Percentiles rank a stretch among this genome's conserved stretches.
Conservation (phyloP, 2,113 vertebrate genomes). For the Pleuronectes platessa region DNA sequence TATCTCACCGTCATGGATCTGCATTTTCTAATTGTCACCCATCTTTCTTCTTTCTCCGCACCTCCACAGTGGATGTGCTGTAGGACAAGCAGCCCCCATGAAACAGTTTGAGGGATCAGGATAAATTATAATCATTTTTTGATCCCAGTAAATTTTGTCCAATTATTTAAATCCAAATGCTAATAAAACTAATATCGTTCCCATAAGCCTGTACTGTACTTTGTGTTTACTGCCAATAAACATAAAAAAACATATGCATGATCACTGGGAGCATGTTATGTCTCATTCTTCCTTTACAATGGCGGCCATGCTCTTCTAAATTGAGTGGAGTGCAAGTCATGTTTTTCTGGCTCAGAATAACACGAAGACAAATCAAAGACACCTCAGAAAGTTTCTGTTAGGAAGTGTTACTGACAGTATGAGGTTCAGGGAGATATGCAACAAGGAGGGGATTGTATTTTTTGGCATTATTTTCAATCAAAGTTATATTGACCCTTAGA, state of each 20-base stretch:
- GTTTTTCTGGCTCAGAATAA: neutral
- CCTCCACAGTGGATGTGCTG: neutral
- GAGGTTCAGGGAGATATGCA: slow-evolving; percentile 5
- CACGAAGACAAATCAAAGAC: neutral
- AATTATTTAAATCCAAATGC: too few relatives aligned
- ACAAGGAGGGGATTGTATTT: slow-evolving; percentile 14
- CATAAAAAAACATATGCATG: too few relatives aligned
- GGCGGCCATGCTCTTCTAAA: neutral
- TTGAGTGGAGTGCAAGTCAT: neutral
- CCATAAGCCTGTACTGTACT: too few relatives aligned
- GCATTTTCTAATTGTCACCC: neutral
- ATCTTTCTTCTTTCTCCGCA: neutral
- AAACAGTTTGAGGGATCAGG: neutral
- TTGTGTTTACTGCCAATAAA: too few relatives aligned
- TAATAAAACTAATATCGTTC: too few relatives aligned
- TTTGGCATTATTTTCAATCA: slow-evolving; percentile 52
- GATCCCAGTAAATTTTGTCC: too few relatives aligned
- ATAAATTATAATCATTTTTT: neutral
- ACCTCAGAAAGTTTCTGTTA: slow-evolving; percentile 17
- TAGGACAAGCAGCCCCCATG: neutral
- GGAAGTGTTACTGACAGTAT: neutral
- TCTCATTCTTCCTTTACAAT: neutral
- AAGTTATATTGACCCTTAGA: slow-evolving; percentile 54
- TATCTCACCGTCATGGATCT: slow-evolving; percentile 15
- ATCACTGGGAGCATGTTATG: neutral